These are phyloP conservation scores for Heliconius eleuchia DNA, from an alignment of 1,140 invertebrate genomes.

Conservation along the genomic window DNA sequence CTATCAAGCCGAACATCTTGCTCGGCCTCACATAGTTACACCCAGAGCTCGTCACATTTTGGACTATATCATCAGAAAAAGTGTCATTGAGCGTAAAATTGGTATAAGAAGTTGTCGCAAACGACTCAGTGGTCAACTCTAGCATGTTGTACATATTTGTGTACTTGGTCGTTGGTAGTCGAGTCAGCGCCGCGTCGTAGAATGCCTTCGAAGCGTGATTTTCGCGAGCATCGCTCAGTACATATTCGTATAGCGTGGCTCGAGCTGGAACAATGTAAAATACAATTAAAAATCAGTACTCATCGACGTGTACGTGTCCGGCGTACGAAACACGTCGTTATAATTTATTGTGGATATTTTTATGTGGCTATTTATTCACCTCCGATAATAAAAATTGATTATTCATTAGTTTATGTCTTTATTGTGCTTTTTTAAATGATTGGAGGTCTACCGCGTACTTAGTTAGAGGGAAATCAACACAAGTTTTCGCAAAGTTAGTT, in stretches of 20 bases:
- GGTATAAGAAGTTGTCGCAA: not conserved
- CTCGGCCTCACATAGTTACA: slow-evolving; percentile 9
- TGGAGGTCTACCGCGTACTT: slow-evolving; percentile 5
- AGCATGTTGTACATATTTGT: slow-evolving; percentile 5
- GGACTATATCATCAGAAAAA: not conserved
- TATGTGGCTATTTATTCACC: not conserved
- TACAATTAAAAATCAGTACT: not conserved
- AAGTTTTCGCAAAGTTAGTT: no score
- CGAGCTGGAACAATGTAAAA: slow-evolving; percentile 15
- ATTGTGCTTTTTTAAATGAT: slow-evolving; percentile 3
- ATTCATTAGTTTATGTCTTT: slow-evolving; percentile 8
- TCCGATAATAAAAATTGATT: slow-evolving; percentile 8
- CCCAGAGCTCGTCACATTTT: not conserved
- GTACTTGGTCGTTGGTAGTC: not conserved
- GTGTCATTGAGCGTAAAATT: slow-evolving; percentile 5
- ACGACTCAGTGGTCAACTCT: slow-evolving; percentile 17
- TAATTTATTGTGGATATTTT: not conserved
- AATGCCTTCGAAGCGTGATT: slow-evolving; percentile 8
- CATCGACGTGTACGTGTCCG: not conserved
- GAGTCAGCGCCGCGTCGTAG: slow-evolving; percentile 15
- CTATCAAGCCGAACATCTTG: slow-evolving; percentile 21
- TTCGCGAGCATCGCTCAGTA: slow-evolving; percentile 10
- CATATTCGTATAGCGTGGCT: not conserved
- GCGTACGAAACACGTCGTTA: not conserved
- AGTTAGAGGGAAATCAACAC: not conserved